Conservation (phyloP, 1,140 invertebrate genomes). For the Ylistrum balloti region DNA sequence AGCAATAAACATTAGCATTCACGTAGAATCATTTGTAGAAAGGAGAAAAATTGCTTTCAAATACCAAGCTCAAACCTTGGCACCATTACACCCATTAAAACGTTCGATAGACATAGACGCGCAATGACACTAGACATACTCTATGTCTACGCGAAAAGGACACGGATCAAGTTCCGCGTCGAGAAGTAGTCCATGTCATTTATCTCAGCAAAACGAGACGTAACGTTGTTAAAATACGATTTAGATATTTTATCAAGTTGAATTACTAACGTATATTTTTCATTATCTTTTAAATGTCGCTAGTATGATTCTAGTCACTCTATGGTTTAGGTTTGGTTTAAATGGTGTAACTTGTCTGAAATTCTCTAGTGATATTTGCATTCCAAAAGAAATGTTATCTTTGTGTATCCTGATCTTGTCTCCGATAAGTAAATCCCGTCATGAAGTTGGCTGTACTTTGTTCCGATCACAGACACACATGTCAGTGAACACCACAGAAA, state of each 20-base stretch:
- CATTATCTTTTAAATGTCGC: neutral
- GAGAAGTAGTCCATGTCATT: slow-evolving; percentile 7
- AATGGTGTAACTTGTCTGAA: slow-evolving; percentile 23
- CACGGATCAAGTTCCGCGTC: slow-evolving; percentile 13
- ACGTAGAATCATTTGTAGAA: slow-evolving; percentile 27
- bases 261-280: neutral
- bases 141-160: neutral
- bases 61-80: neutral
- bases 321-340: neutral
- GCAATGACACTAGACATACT: slow-evolving; percentile 11
- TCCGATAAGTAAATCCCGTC: neutral
- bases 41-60: slow-evolving; percentile 19
- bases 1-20: neutral
- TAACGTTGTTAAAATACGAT: neutral
- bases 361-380: slow-evolving; percentile 19
- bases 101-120: slow-evolving; percentile 10
- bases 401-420: neutral
- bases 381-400: slow-evolving; percentile 28
- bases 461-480: neutral
- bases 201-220: neutral
- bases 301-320: neutral
- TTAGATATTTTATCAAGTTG: slow-evolving; percentile 13
- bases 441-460: slow-evolving; percentile 33
- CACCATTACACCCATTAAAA: slow-evolving; percentile 27
- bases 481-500: neutral